Conservation (phyloP, 92 coral and sea anemone genomes). For the Isaurus tuberculatus region DNA sequence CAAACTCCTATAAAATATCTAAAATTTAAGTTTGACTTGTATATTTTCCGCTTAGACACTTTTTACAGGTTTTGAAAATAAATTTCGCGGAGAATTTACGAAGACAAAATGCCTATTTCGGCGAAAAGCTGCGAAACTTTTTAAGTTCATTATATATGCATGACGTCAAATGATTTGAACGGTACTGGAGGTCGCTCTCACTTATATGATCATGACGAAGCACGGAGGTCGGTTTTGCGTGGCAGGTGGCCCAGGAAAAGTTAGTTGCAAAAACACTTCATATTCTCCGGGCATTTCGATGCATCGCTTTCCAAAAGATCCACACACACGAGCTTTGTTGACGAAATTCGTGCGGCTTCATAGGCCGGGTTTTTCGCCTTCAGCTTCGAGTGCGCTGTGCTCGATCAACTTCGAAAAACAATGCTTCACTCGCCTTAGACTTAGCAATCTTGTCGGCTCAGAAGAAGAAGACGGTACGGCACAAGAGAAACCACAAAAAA, state of each 20-base stretch:
- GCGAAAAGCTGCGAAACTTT: neutral
- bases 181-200: neutral
- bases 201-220: neutral
- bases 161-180: neutral
- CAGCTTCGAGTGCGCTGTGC: neutral
- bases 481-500: conserved; percentile 6
- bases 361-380: neutral
- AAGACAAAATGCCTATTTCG: too few relatives aligned
- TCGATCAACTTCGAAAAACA: neutral
- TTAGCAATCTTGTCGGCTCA: neutral
- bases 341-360: conserved; percentile 1
- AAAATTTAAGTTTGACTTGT: too few relatives aligned
- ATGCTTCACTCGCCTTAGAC: conserved; percentile 1
- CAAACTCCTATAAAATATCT: too few relatives aligned
- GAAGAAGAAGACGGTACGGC: neutral
- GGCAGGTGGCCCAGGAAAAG: conserved; percentile 31
- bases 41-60: too few relatives aligned
- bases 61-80: too few relatives aligned
- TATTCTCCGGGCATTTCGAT: conserved; percentile 9
- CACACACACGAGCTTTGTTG: neutral
- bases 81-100: too few relatives aligned
- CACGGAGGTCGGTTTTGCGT: conserved; percentile 10
- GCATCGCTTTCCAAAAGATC: conserved; percentile 22
- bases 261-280: conserved; percentile 16
- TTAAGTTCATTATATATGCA: neutral